Evolutionary conservation across 2,797 vertebrate species (phyloP).

Genomic region (Anabas testudineus): DNA sequence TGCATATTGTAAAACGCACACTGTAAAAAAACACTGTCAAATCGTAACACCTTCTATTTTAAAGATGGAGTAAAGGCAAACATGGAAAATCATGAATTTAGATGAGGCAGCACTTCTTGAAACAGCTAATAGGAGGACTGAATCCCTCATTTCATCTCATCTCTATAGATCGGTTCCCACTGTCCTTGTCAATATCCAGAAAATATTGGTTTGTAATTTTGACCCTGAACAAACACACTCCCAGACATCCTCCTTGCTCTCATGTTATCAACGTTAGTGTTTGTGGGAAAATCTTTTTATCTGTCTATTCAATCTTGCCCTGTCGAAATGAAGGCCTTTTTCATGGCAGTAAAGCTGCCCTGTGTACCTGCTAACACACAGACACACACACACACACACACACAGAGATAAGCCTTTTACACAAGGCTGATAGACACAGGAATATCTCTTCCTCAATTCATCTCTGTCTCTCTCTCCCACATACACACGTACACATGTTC

Average conservation of each 20-base stretch:
- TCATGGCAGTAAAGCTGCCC: conserved; percentile 59
- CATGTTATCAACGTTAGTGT: conserved; percentile 18
- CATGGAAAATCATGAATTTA: background rate
- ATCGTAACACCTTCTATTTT: background rate
- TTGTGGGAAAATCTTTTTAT: conserved; percentile 23
- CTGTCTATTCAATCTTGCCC: conserved; percentile 17
- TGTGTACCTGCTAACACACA: conserved; percentile 24
- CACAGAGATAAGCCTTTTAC: conserved; percentile 10
- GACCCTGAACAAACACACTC: background rate
- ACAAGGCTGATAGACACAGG: too few species aligned
- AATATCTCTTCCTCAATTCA: too few species aligned
- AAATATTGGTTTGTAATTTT: background rate
- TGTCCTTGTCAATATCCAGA: background rate
- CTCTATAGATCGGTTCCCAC: background rate
- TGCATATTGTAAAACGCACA: background rate
- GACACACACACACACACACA: conserved; percentile 22
- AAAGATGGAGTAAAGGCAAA: background rate
- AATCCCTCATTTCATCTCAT: background rate
- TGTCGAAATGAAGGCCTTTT: conserved; percentile 46
- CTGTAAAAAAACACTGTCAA: background rate
- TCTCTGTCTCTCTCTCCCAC: background rate
- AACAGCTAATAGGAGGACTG: background rate
- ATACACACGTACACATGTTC: conserved; percentile 10
- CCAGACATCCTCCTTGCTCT: background rate
- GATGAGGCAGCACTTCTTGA: background rate